These are phyloP conservation scores for Euborellia annulipes DNA, from an alignment of 1,140 invertebrate species.

Conservation along the genomic window DNA sequence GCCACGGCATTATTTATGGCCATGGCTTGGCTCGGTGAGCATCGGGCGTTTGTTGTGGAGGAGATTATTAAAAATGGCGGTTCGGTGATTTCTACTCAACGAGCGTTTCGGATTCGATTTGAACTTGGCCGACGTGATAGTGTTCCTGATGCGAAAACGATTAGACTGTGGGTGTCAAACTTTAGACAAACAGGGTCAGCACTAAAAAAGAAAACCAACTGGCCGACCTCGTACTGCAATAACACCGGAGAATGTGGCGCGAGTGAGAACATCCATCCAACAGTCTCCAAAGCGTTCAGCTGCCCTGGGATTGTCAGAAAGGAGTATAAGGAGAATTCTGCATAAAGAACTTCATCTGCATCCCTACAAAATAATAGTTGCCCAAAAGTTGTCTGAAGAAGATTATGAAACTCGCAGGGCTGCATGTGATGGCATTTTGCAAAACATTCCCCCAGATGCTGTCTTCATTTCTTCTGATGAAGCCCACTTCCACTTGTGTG, in stretches of 20 bases:
- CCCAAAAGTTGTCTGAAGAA: too few species aligned
- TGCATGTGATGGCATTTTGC: too few species aligned
- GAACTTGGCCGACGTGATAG: constrained; percentile 10
- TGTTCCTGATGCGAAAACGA: constrained; percentile 11
- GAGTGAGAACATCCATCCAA: not conserved
- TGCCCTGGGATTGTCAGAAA: too few species aligned
- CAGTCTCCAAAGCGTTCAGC: constrained; percentile 2
- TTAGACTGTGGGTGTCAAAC: constrained; percentile 9
- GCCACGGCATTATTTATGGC: constrained; percentile 10
- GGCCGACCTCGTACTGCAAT: constrained; percentile 7
- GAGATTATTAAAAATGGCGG: constrained; percentile 11
- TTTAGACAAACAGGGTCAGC: constrained; percentile 12
- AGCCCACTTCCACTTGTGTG: too few species aligned
- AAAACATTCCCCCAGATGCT: too few species aligned
- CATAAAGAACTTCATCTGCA: too few species aligned
- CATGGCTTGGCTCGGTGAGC: constrained; percentile 12
- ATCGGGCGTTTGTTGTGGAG: constrained; percentile 14
- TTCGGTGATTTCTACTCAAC: constrained; percentile 10
- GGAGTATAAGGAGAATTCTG: too few species aligned
- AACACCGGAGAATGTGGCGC: not conserved
- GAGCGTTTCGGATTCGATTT: constrained; percentile 7
- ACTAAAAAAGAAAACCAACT: constrained; percentile 12
- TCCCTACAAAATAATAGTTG: too few species aligned
- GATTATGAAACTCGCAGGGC: too few species aligned
- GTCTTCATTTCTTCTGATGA: too few species aligned